Base-by-base conservation (phyloP, 2,888 invertebrate species). In the Neoitamus cyanurus region DNA sequence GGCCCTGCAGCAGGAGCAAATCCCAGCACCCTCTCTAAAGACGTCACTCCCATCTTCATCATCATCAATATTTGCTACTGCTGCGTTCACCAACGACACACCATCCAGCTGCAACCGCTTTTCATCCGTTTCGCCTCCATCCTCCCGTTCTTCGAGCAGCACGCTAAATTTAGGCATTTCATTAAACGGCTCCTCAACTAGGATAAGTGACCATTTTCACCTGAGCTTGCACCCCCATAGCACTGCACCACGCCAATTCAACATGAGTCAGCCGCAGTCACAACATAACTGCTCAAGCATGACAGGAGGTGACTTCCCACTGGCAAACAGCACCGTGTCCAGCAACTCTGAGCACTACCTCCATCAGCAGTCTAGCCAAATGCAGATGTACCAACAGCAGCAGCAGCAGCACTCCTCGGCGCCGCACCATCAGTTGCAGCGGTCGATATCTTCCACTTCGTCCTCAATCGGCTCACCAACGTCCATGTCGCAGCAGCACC, bases 381-480 rank as follows among this genome's bases (percentile, higher is more conserved):
- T 84, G 83, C 80, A 87, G 87, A 88, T 89, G 87, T 87, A 88
- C 87, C 88, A 85, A 85, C 87, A 87, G 73, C 86, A 86, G 25
- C 86, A 86, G 72, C 87, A 85, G 83, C 85, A 82, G 37, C 87
- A 87, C 80, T 48, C 87, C 86, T 69, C 86, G 86, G 69, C 86
- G 84, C 46, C 70, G 85, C 87, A 87, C 85, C 86, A 87, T 28
- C 86, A 86, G 84, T 69, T 87, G 48, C 88, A 87, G 86, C 87
- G 88, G 87, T 88, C 88, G 87, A 87, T 88, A 86, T 88, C 88
- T 86, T 87, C 88, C 58, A 87, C 88, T 87, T 88, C 88, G 83
- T 87, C 89, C 86, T 87, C 89, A 86, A 86, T 88, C 84, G 73
- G 84, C 36, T 86, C 86, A 13, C 84, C 88, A 86, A 85, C 87